Evolutionary conservation across 2,888 invertebrate species (phyloP).

Genomic region (Lepeophtheirus nordmannii): DNA sequence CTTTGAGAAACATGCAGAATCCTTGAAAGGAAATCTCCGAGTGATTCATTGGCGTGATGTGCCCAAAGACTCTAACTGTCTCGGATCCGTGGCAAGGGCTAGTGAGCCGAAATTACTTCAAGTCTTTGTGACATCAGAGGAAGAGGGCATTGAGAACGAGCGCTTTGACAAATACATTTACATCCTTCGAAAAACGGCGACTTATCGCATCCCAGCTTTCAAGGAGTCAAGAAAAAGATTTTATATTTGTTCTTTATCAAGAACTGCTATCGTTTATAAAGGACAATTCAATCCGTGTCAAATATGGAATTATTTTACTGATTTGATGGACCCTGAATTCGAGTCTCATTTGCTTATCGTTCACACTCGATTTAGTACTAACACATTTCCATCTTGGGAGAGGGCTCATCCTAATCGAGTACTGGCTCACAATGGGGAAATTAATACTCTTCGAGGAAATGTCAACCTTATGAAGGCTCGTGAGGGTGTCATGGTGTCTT

Average conservation of each 20-base stretch:
- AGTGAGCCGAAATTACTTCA: constrained; percentile 93
- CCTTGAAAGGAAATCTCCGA: constrained; percentile 31
- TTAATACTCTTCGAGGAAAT: constrained; percentile 94
- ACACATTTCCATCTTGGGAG: constrained; percentile 99
- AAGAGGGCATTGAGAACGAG: constrained; percentile 25
- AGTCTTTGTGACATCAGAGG: constrained; percentile 49
- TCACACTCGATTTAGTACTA: constrained; percentile 95
- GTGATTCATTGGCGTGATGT: constrained; percentile 88
- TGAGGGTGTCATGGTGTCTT: constrained; percentile 89
- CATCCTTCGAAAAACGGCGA: constrained; percentile 77
- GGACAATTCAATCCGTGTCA: constrained; percentile 92
- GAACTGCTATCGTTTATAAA: constrained; percentile 85
- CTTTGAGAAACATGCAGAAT: constrained; percentile 60
- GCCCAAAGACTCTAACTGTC: constrained; percentile 64
- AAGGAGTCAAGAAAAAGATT: constrained; percentile 62
- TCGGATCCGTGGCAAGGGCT: constrained; percentile 80
- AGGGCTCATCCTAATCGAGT: constrained; percentile 81
- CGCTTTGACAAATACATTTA: constrained; percentile 44
- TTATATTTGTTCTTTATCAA: constrained; percentile 87
- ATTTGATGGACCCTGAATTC: constrained; percentile 46
- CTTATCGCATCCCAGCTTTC: constrained; percentile 42
- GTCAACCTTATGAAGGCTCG: constrained; percentile 96
- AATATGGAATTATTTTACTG: constrained; percentile 58
- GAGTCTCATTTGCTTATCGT: constrained; percentile 89
- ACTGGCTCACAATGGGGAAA: constrained; percentile 97